A percentile compares a stretch with the other conserved stretches of the same genome.
Conservation (phyloP, 2,888 invertebrate genomes). For the Shargacucullia verbasci region DNA sequence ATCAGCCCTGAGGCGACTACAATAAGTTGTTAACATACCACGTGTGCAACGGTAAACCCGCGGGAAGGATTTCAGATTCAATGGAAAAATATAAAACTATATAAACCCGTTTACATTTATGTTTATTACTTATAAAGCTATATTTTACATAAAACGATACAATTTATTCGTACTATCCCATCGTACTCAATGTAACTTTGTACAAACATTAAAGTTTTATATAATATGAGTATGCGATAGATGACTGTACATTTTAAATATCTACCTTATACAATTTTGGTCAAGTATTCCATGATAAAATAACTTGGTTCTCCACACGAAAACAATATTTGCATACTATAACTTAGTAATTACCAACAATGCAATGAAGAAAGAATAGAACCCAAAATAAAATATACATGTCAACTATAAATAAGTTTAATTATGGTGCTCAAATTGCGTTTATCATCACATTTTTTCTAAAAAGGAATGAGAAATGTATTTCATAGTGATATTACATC, state of each 20-base stretch:
- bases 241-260: conserved; percentile 38
- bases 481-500: conserved; percentile 4
- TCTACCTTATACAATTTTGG: conserved; percentile 41
- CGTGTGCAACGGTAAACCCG: too few relatives aligned
- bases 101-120: conserved; percentile 34
- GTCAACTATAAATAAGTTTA: too few relatives aligned
- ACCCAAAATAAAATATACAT: conserved; percentile 1
- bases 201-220: conserved; percentile 40
- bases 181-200: conserved; percentile 47
- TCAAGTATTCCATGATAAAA: conserved; percentile 46
- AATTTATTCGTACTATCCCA: conserved; percentile 30
- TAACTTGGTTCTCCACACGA: conserved; percentile 11
- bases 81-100: neutral
- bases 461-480: neutral
- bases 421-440: too few relatives aligned
- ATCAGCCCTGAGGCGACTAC: too few relatives aligned
- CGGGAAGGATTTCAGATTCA: too few relatives aligned
- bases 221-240: conserved; percentile 22
- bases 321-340: conserved; percentile 25
- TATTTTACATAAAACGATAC: conserved; percentile 46
- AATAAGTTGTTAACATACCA: too few relatives aligned
- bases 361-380: neutral
- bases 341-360: conserved; percentile 9
- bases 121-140: conserved; percentile 50
- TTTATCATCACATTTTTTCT: conserved; percentile 4